Conservation (phyloP, 2,888 invertebrate species). For the Acleris literana region DNA sequence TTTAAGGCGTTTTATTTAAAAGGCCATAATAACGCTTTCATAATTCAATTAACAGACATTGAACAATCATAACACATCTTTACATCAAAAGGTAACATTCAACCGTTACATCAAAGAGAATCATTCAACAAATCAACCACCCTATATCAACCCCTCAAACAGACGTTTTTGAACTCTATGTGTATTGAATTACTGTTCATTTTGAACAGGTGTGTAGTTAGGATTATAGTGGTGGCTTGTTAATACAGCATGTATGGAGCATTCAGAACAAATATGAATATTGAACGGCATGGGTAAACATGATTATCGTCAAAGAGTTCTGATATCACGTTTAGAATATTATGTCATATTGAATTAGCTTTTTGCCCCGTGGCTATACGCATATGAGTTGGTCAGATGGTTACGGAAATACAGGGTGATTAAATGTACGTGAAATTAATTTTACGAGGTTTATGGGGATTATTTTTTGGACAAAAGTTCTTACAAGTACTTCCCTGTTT, state of each 20-base stretch:
- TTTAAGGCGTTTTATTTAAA: too few species aligned
- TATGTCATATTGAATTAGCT: neutral
- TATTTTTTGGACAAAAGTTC: too few species aligned
- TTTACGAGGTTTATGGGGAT: too few species aligned
- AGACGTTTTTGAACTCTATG: too few species aligned
- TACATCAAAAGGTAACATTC: conserved; percentile 33
- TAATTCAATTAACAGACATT: conserved; percentile 1
- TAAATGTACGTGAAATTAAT: too few species aligned
- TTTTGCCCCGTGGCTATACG: too few species aligned
- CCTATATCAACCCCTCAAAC: neutral
- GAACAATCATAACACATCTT: conserved; percentile 38
- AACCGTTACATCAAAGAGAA: conserved; percentile 47
- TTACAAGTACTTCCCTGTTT: too few species aligned
- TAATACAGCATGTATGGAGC: conserved; percentile 26
- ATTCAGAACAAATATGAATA: conserved; percentile 35
- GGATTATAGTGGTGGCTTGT: neutral
- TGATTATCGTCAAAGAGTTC: conserved; percentile 33
- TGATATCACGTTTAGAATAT: conserved; percentile 7
- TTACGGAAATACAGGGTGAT: too few species aligned
- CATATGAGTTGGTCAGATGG: too few species aligned
- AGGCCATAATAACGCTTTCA: too few species aligned
- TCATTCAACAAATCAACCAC: conserved; percentile 35
- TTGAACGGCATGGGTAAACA: conserved; percentile 32
- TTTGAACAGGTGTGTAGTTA: too few species aligned
- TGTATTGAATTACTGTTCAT: too few species aligned